These are phyloP conservation scores for Diadumene lineata DNA, from an alignment of 92 coral and sea anemone genomes.

Conservation along the genomic window DNA sequence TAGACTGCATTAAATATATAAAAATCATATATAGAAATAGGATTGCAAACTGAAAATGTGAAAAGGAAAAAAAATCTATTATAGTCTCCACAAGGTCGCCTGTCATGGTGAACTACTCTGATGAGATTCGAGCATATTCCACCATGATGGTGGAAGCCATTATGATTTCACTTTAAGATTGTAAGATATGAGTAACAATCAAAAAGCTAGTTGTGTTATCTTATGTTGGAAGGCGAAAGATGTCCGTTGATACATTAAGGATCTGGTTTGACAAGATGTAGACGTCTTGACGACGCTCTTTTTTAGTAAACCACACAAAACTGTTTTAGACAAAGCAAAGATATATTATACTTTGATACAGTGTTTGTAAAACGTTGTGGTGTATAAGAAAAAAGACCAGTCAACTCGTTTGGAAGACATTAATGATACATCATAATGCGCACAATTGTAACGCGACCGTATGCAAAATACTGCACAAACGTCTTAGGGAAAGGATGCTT, in stretches of 20 bases:
- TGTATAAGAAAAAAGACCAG: neutral
- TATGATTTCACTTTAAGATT: constrained; percentile 2
- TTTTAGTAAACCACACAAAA: constrained; percentile 10
- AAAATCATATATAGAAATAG: no score
- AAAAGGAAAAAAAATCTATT: no score
- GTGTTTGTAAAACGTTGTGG: neutral
- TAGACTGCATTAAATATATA: no score
- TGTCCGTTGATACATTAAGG: constrained; percentile 20
- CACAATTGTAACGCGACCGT: neutral
- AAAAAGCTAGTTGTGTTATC: constrained; percentile 9
- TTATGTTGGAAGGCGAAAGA: constrained; percentile 13
- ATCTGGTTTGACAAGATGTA: constrained; percentile 10
- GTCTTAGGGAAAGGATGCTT: no score
- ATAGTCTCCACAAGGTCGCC: no score
- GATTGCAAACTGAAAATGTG: no score
- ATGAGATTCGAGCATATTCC: neutral
- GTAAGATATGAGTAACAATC: constrained; percentile 15
- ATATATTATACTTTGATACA: neutral
- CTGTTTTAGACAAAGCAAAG: neutral
- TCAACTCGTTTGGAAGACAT: neutral
- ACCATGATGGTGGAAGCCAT: neutral
- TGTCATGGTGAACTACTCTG: neutral
- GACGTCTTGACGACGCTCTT: neutral
- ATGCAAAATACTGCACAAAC: no score
- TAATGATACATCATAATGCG: neutral